Conservation (phyloP, 2,113 vertebrate genomes). For the Pseudorectes ferrugineus region DNA sequence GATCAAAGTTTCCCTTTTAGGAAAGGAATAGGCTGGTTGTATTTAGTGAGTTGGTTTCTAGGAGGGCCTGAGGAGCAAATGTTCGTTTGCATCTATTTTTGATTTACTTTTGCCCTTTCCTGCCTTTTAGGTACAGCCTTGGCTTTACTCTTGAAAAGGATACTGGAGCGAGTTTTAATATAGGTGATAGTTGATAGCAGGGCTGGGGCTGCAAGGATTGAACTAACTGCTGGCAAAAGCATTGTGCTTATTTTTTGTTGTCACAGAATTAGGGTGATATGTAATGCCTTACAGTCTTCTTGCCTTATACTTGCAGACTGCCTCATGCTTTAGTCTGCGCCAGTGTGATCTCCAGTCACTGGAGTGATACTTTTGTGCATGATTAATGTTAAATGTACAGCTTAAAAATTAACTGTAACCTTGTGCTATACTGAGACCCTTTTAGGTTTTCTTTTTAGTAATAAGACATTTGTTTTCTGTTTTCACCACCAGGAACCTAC, state of each 20-base stretch:
- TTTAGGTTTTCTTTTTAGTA: neutral
- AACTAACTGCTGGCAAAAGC: conserved; percentile 56
- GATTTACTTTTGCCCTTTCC: conserved; percentile 55
- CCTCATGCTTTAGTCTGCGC: conserved; percentile 54
- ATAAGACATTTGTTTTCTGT: neutral
- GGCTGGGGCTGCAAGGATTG: conserved; percentile 33
- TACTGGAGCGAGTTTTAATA: conserved; percentile 51
- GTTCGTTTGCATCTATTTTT: neutral
- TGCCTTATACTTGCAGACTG: conserved; percentile 39
- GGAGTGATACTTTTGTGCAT: conserved; percentile 46
- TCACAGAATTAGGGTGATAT: conserved; percentile 19
- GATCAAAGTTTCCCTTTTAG: neutral
- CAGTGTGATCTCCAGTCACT: neutral
- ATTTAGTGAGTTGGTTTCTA: neutral
- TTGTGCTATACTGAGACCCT: neutral
- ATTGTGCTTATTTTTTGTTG: conserved; percentile 12
- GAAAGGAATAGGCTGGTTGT: neutral
- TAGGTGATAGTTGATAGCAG: conserved; percentile 53
- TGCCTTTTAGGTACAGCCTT: conserved; percentile 52
- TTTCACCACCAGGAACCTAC: conserved; percentile 82
- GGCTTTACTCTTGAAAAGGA: conserved; percentile 51
- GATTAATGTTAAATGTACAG: neutral
- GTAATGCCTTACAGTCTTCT: conserved; percentile 1
- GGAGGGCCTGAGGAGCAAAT: neutral
- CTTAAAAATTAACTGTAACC: neutral